Evolutionary conservation across 1,140 invertebrate genomes (phyloP).

Genomic region (Leguminivora glycinivorella): DNA sequence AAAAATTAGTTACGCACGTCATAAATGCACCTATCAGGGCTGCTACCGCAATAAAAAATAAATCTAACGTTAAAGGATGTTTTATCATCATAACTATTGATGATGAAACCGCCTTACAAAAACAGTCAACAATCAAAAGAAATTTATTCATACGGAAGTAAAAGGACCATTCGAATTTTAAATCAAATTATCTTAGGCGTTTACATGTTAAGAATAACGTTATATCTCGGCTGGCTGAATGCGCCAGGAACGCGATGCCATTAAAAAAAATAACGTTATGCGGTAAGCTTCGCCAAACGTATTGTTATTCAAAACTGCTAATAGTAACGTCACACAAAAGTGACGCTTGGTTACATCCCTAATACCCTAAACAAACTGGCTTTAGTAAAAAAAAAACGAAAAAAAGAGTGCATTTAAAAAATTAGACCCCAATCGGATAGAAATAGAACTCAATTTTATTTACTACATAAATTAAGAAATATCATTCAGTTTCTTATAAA

Average conservation of each 20-base stretch:
- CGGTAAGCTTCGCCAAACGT: background rate
- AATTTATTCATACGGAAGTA: constrained; percentile 13
- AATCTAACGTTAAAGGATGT: background rate
- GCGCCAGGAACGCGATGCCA: too few relatives aligned
- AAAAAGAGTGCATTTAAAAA: constrained; percentile 19
- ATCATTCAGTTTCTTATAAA: background rate
- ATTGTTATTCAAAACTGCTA: constrained; percentile 10
- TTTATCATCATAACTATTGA: too few relatives aligned
- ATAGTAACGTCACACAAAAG: constrained; percentile 33
- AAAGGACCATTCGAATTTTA: constrained; percentile 18
- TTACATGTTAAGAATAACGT: background rate
- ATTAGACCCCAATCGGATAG: background rate
- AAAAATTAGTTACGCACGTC: too few relatives aligned
- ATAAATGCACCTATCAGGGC: background rate
- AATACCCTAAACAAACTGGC: constrained; percentile 49
- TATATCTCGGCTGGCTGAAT: too few relatives aligned
- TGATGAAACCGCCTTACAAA: background rate
- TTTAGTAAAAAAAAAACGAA: constrained; percentile 33
- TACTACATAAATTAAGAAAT: background rate
- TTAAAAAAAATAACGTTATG: constrained; percentile 3
- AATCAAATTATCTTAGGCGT: constrained; percentile 19
- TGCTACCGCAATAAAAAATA: background rate
- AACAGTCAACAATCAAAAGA: background rate
- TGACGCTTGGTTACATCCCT: constrained; percentile 42
- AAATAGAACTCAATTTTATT: background rate